Percentiles rank a stretch among this genome's conserved stretches.
phyloP scores from a whole-genome alignment of 2,888 invertebrate genomes.

The Heliconius cydno region DNA sequence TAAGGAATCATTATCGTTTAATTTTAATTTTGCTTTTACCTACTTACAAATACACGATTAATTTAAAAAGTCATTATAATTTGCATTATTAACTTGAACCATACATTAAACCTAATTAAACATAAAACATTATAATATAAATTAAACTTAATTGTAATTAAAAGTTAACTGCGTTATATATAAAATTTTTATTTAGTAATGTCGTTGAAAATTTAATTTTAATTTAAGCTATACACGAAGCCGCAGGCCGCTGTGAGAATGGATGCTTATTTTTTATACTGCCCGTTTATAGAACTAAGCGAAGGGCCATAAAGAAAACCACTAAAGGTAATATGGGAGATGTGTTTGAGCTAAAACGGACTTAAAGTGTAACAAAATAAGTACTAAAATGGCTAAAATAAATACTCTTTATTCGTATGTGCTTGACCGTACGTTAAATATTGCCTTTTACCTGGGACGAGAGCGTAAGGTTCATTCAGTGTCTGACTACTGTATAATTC shows the following conservation, averaged over 20 bases:
- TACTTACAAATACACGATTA: too few species aligned
- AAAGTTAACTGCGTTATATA: not conserved
- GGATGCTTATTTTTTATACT: constrained; percentile 51
- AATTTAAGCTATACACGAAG: constrained; percentile 45
- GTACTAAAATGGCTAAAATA: constrained; percentile 45
- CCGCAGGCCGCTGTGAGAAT: constrained; percentile 46
- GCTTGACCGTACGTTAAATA: constrained; percentile 57
- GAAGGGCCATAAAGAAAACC: constrained; percentile 46
- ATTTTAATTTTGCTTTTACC: too few species aligned
- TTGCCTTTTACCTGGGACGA: constrained; percentile 56
- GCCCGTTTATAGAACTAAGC: constrained; percentile 47
- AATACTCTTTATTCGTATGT: constrained; percentile 44
- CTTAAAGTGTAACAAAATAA: constrained; percentile 22
- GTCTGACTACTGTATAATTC: constrained; percentile 46
- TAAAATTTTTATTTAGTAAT: not conserved
- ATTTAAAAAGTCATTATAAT: too few species aligned
- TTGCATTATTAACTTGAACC: too few species aligned
- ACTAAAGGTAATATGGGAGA: constrained; percentile 43
- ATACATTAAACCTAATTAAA: too few species aligned
- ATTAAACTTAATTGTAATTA: not conserved
- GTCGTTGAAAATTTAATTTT: constrained; percentile 44
- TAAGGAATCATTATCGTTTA: too few species aligned
- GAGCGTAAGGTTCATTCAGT: constrained; percentile 45
- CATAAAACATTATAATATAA: not conserved
- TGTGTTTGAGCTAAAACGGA: constrained; percentile 20